Evolutionary conservation across 2,797 vertebrate genomes (phyloP).

Genomic region (Pangasius djambal): DNA sequence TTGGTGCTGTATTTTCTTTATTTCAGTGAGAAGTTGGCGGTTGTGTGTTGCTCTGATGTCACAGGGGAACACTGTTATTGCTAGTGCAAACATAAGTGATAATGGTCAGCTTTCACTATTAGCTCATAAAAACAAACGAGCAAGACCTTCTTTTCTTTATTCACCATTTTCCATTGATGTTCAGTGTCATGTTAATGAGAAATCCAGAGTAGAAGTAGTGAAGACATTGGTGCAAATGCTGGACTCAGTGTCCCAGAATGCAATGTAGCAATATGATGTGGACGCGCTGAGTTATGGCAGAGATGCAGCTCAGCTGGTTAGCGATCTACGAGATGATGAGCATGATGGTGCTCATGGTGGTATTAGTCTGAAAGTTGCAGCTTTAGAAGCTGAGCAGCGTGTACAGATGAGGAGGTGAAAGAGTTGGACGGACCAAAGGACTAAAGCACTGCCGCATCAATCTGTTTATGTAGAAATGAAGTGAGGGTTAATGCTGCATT

Average conservation of each 20-base stretch:
- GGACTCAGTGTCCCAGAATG: not conserved
- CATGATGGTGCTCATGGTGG: not conserved
- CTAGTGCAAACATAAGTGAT: not conserved
- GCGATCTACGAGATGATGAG: not conserved
- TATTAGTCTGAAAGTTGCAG: not conserved
- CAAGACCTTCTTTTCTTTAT: not conserved
- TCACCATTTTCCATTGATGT: not conserved
- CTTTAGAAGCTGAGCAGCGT: not conserved
- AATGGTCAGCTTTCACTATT: not conserved
- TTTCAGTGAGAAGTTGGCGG: not conserved
- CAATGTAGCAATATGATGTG: not conserved
- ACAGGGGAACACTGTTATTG: not conserved
- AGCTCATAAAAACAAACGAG: not conserved
- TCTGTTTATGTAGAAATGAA: not conserved
- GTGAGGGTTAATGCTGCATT: not conserved
- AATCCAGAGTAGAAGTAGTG: not conserved
- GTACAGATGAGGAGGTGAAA: not conserved
- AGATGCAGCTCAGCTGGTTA: not conserved
- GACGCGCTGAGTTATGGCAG: not conserved
- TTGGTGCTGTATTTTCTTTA: not conserved
- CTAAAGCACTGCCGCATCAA: not conserved
- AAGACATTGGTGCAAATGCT: not conserved
- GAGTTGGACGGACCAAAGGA: not conserved
- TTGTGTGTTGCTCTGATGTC: not conserved
- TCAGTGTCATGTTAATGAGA: not conserved